Percentiles rank a stretch among this genome's conserved stretches.
Evolutionary conservation across 2,113 vertebrate genomes (phyloP).

Genomic region (Bubalus kerabau): DNA sequence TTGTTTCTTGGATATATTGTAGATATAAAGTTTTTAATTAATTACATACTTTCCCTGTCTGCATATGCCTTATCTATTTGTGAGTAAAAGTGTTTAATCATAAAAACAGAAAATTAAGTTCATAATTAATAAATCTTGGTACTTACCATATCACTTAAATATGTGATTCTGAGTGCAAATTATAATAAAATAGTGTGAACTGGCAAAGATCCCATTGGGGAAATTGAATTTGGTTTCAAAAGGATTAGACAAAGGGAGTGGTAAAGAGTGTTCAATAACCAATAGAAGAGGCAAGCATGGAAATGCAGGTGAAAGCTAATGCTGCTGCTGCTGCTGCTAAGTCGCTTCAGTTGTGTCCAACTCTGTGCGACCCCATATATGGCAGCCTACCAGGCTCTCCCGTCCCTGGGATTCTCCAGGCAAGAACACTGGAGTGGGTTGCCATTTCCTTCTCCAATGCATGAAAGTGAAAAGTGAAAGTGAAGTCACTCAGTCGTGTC

Average conservation of each 20-base stretch:
- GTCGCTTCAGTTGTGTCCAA: too few relatives aligned
- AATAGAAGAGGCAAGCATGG: background rate
- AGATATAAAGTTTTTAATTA: background rate
- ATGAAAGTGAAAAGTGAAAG: too few relatives aligned
- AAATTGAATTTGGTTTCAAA: background rate
- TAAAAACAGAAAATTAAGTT: background rate
- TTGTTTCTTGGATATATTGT: background rate
- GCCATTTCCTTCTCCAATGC: too few relatives aligned
- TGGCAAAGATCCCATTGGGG: background rate
- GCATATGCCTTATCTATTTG: background rate
- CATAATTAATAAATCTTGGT: background rate
- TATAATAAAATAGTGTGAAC: rapidly evolving
- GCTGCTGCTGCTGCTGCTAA: background rate
- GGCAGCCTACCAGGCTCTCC: too few relatives aligned
- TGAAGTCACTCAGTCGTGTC: too few relatives aligned
- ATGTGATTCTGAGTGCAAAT: background rate
- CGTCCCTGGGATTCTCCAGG: too few relatives aligned
- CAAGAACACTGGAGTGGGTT: too few relatives aligned
- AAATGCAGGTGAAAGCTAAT: background rate
- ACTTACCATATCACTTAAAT: background rate
- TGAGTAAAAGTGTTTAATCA: background rate
- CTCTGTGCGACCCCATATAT: too few relatives aligned
- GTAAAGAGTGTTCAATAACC: background rate
- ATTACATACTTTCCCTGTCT: background rate
- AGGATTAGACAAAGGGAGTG: background rate